These are phyloP conservation scores for Leptarthrus brevirostris DNA, from an alignment of 2,888 invertebrate species.

Conservation along the genomic window DNA sequence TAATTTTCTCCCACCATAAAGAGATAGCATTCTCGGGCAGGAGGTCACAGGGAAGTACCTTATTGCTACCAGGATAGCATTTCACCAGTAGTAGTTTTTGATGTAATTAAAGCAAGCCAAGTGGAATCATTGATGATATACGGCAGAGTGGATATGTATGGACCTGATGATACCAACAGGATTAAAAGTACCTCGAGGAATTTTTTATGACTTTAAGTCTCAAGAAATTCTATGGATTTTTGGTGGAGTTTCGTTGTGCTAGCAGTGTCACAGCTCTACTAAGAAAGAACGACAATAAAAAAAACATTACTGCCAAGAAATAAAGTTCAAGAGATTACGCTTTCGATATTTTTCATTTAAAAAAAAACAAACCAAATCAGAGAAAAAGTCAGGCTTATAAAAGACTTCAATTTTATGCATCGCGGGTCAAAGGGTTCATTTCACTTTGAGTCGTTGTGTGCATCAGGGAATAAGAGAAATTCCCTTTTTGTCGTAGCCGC, in stretches of 20 bases:
- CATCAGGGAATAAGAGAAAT: no score
- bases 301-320: background rate
- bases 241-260: background rate
- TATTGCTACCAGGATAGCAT: background rate
- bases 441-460: background rate
- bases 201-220: constrained; percentile 10
- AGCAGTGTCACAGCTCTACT: background rate
- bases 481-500: no score
- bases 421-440: background rate
- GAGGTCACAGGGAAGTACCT: constrained; percentile 28
- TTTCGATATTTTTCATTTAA: background rate
- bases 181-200: constrained; percentile 30
- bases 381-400: constrained; percentile 12
- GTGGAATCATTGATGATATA: constrained; percentile 48
- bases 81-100: constrained; percentile 27
- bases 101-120: constrained; percentile 47
- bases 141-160: constrained; percentile 23
- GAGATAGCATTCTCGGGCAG: background rate
- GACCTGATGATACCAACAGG: constrained; percentile 34
- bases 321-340: background rate
- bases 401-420: constrained; percentile 26
- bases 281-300: background rate
- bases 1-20: background rate
- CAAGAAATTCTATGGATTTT: background rate
- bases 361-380: background rate